Percentiles rank a stretch among this genome's conserved stretches.
phyloP scores from a whole-genome alignment of 2,888 invertebrate species.

The Rugalucina vietnamica region DNA sequence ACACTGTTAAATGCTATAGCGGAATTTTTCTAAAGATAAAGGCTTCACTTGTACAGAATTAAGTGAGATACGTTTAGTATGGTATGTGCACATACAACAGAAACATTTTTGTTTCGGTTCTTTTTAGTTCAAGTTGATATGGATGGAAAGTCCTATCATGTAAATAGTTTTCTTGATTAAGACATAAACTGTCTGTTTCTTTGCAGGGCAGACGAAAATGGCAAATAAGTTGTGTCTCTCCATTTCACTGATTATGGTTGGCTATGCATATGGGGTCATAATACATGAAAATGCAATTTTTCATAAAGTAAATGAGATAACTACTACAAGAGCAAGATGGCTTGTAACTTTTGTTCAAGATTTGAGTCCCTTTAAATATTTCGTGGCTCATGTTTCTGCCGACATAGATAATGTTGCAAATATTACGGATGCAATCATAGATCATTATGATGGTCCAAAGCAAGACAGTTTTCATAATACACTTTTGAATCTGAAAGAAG shows the following conservation, averaged over 20 bases:
- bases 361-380: neutral
- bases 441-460: neutral
- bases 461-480: neutral
- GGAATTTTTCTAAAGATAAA: neutral
- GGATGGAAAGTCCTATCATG: neutral
- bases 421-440: neutral
- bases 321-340: neutral
- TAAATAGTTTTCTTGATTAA: neutral
- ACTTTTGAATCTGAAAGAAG: neutral
- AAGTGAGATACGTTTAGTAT: neutral
- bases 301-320: neutral
- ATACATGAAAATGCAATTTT: neutral
- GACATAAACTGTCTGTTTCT: neutral
- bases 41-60: neutral
- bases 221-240: neutral
- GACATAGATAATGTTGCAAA: neutral
- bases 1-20: neutral
- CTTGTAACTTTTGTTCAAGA: conserved; percentile 1
- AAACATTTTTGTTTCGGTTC: neutral
- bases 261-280: conserved; percentile 8
- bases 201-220: neutral
- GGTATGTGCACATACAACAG: neutral
- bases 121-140: neutral
- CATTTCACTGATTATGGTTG: neutral
- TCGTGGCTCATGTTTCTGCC: neutral